Evolutionary conservation across 2,113 vertebrate genomes (phyloP).

Genomic region (Alosa alosa): DNA sequence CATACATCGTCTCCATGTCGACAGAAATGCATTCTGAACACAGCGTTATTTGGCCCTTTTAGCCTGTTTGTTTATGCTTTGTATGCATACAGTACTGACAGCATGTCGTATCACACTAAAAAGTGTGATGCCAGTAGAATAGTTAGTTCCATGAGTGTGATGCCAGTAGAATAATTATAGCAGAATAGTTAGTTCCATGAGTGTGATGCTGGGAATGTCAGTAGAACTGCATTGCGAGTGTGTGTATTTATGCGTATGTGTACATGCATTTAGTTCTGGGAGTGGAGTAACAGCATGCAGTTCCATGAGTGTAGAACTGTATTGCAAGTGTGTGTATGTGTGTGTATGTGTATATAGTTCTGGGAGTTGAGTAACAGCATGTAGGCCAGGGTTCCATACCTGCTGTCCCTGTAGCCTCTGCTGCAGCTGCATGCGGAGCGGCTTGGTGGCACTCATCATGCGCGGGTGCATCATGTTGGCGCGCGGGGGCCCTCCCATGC

Average conservation of each 20-base stretch:
- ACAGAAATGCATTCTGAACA: neutral
- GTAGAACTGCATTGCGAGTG: neutral
- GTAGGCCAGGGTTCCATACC: constrained; percentile 64
- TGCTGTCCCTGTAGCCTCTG: constrained; percentile 95
- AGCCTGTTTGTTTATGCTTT: neutral
- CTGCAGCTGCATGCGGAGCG: constrained; percentile 90
- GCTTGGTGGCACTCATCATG: constrained; percentile 84
- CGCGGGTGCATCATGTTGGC: constrained; percentile 82
- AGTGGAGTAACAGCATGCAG: neutral
- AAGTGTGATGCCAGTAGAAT: too few species aligned
- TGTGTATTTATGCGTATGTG: neutral
- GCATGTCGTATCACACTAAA: too few species aligned
- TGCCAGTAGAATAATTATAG: neutral
- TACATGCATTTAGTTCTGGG: neutral
- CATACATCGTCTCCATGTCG: neutral
- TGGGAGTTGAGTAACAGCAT: neutral
- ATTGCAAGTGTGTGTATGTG: neutral
- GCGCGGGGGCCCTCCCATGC: constrained; percentile 78
- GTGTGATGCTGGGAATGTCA: too few species aligned
- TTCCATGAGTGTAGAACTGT: too few species aligned
- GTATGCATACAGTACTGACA: too few species aligned
- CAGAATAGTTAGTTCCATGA: too few species aligned
- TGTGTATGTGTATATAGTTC: neutral
- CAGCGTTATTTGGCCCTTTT: neutral
- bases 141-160: too few species aligned